These are phyloP conservation scores for Motacilla tschutschensis DNA, from an alignment of 2,113 vertebrate genomes.

Conservation along the genomic window DNA sequence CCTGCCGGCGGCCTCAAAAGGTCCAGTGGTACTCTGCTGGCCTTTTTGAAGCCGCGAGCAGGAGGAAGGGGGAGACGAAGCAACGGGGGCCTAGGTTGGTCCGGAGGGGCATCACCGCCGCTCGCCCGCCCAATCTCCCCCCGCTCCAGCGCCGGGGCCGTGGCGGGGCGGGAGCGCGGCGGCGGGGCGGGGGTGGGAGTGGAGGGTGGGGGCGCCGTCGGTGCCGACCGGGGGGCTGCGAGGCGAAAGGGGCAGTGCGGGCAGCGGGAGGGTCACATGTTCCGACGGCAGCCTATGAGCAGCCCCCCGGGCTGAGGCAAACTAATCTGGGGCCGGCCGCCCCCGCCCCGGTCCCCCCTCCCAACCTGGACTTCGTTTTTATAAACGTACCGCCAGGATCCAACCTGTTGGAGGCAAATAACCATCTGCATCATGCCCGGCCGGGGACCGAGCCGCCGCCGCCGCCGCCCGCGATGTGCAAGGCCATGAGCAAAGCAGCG, in stretches of 20 bases:
- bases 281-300: slow-evolving; percentile 65
- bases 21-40: neutral
- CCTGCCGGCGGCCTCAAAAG: neutral
- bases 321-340: slow-evolving; percentile 68
- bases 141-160: neutral
- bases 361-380: slow-evolving; percentile 77
- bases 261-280: slow-evolving; percentile 65
- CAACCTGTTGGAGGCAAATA: slow-evolving; percentile 75
- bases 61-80: neutral
- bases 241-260: slow-evolving; percentile 52
- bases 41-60: slow-evolving; percentile 9
- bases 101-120: neutral
- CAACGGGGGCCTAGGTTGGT: neutral
- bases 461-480: slow-evolving; percentile 55
- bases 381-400: slow-evolving; percentile 78
- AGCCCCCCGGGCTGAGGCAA: slow-evolving; percentile 53
- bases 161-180: neutral
- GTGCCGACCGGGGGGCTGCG: slow-evolving; percentile 1
- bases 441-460: slow-evolving; percentile 39
- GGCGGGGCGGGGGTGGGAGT: neutral
- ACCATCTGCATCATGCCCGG: slow-evolving; percentile 57
- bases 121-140: neutral
- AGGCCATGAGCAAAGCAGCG: slow-evolving; percentile 73
- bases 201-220: neutral
- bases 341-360: slow-evolving; percentile 65